Evolutionary conservation across 2,888 invertebrate genomes (phyloP).

Genomic region (Cantharis flavilabris): DNA sequence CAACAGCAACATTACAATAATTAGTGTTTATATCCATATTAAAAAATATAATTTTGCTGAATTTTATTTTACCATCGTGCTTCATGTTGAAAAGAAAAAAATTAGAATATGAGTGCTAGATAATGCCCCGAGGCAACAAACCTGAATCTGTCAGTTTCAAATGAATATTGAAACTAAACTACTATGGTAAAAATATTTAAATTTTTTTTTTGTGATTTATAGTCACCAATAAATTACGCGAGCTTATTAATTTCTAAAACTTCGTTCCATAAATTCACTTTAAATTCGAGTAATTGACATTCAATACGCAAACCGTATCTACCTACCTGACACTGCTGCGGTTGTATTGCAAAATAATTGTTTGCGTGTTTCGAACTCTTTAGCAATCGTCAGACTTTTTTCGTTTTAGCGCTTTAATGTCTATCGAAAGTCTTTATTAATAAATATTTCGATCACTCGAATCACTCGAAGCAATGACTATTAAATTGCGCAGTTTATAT

Average conservation of each 20-base stretch:
- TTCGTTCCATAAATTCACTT: not conserved
- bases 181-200: not conserved
- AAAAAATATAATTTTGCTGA: constrained; percentile 15
- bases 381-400: not conserved
- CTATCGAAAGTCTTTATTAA: not conserved
- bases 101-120: not conserved
- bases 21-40: constrained; percentile 26
- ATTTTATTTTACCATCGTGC: not conserved
- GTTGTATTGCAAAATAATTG: not conserved
- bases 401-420: too few species aligned
- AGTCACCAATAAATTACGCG: not conserved
- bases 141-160: not conserved
- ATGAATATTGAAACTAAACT: not conserved
- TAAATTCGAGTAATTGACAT: not conserved
- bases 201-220: not conserved
- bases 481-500: not conserved
- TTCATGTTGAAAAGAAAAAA: not conserved
- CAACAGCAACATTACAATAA: constrained; percentile 23
- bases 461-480: not conserved
- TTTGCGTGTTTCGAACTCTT: not conserved
- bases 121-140: not conserved
- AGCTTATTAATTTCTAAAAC: not conserved
- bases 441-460: not conserved
- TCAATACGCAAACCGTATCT: not conserved
- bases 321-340: not conserved